Evolutionary conservation across 1,140 invertebrate genomes (phyloP).

Genomic region (Papilio glaucus): DNA sequence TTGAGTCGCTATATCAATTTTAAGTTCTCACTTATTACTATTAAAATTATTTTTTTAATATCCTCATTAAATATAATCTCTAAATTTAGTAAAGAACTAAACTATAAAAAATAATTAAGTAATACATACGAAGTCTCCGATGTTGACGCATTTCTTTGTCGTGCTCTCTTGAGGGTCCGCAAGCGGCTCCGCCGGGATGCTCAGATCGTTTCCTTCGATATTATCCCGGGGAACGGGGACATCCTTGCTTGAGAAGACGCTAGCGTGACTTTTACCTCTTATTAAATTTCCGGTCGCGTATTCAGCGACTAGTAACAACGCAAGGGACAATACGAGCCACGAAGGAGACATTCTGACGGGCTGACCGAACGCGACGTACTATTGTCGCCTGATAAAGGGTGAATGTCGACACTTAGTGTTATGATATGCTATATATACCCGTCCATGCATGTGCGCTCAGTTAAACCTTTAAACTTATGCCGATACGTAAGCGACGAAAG

Average conservation of each 20-base stretch:
- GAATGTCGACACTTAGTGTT: constrained; percentile 45
- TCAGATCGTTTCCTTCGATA: constrained; percentile 43
- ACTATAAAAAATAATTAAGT: no score
- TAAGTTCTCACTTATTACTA: no score
- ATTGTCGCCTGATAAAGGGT: constrained; percentile 45
- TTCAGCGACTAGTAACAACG: constrained; percentile 40
- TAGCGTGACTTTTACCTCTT: constrained; percentile 41
- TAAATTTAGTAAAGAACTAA: no score
- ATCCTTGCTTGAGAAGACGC: constrained; percentile 45
- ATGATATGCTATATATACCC: constrained; percentile 38
- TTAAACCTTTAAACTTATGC: constrained; percentile 22
- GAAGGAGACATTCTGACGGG: constrained; percentile 52
- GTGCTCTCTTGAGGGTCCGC: constrained; percentile 29
- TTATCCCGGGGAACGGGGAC: constrained; percentile 41
- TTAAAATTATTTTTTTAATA: no score
- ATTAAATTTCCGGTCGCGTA: constrained; percentile 49
- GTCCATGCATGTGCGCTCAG: constrained; percentile 23
- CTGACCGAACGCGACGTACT: constrained; percentile 40
- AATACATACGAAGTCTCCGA: constrained; percentile 68
- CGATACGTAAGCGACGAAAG: constrained; percentile 2
- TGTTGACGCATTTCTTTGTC: constrained; percentile 49
- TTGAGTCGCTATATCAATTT: no score
- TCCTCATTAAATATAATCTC: no score
- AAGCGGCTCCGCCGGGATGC: constrained; percentile 14
- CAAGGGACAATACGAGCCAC: constrained; percentile 43